These are phyloP conservation scores for Falco novaeseelandiae DNA, from an alignment of 2,797 vertebrate genomes.

Conservation along the genomic window DNA sequence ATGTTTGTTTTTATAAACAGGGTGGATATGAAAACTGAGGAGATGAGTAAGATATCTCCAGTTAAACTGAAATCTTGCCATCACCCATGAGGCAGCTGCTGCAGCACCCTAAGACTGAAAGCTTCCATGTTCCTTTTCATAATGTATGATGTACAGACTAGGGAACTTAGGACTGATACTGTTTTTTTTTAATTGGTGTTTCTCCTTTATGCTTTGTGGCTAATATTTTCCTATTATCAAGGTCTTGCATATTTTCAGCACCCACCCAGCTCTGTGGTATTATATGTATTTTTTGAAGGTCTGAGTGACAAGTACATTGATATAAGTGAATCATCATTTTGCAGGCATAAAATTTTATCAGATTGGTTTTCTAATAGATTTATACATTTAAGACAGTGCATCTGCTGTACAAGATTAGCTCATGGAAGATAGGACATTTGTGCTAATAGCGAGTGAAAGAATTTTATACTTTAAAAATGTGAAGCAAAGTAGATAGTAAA, in stretches of 20 bases:
- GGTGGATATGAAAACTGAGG: not conserved
- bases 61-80: not conserved
- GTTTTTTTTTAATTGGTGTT: slow-evolving; percentile 36
- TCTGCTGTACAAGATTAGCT: slow-evolving; percentile 79
- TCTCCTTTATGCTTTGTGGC: slow-evolving; percentile 72
- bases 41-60: slow-evolving; percentile 7
- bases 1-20: not conserved
- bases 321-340: slow-evolving; percentile 81
- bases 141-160: not conserved
- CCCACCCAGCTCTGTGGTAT: slow-evolving; percentile 72
- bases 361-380: slow-evolving; percentile 82
- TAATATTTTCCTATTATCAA: slow-evolving; percentile 79
- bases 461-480: slow-evolving; percentile 59
- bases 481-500: slow-evolving; percentile 63
- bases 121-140: not conserved
- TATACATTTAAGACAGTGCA: slow-evolving; percentile 73
- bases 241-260: slow-evolving; percentile 76
- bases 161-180: not conserved
- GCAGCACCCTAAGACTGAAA: not conserved
- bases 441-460: slow-evolving; percentile 59
- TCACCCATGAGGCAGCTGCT: not conserved
- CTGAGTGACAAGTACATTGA: slow-evolving; percentile 82
- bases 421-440: slow-evolving; percentile 70
- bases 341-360: slow-evolving; percentile 80
- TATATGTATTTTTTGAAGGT: slow-evolving; percentile 67